Conservation (phyloP, 2,797 vertebrate species). For the Sebastiscus tertius region DNA sequence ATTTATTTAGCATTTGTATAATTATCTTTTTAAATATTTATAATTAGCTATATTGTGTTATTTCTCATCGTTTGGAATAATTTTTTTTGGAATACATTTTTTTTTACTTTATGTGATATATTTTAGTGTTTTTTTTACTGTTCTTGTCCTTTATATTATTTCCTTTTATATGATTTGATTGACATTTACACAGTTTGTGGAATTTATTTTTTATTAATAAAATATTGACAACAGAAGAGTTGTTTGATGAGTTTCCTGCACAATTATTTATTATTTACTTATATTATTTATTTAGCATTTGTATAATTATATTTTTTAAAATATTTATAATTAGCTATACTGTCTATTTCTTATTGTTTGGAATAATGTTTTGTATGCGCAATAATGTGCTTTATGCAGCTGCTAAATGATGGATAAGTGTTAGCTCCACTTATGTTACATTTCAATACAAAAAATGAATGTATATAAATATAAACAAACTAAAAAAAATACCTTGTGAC, state of each 20-base stretch:
- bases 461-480: neutral
- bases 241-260: neutral
- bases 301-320: neutral
- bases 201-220: neutral
- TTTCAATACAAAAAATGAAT: neutral
- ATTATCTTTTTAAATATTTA: neutral
- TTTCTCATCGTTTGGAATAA: neutral
- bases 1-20: neutral
- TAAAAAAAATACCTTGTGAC: neutral
- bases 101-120: neutral
- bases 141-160: too few relatives aligned
- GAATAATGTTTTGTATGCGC: neutral
- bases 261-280: too few relatives aligned
- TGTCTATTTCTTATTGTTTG: neutral
- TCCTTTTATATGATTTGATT: neutral
- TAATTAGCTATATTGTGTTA: too few relatives aligned
- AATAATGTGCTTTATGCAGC: neutral
- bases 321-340: too few relatives aligned
- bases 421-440: neutral
- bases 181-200: too few relatives aligned
- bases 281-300: too few relatives aligned
- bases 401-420: neutral
- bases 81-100: too few relatives aligned
- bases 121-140: neutral
- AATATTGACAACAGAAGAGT: neutral